These are phyloP conservation scores for Drosophila mojavensis DNA, from an alignment of 1,140 invertebrate species.

Conservation along the genomic window DNA sequence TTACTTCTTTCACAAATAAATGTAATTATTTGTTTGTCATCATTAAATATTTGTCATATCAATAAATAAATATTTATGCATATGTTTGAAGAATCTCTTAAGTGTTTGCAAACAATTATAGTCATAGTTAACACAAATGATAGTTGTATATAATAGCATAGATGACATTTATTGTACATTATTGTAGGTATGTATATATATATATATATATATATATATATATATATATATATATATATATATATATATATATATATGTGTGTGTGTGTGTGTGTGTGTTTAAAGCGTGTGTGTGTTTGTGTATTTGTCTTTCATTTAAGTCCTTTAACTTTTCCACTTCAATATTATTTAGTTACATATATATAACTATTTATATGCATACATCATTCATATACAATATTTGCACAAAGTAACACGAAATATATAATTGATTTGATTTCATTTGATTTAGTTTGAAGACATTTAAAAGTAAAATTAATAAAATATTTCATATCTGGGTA, in stretches of 20 bases:
- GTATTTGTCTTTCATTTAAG: not conserved
- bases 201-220: constrained; percentile 7
- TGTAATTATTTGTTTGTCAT: constrained; percentile 34
- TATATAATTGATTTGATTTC: constrained; percentile 59
- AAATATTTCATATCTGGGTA: constrained; percentile 33
- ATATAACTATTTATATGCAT: constrained; percentile 28
- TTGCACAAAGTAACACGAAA: constrained; percentile 63
- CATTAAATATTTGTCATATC: constrained; percentile 42
- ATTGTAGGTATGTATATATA: constrained; percentile 9
- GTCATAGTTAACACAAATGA: constrained; percentile 78
- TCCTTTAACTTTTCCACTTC: constrained; percentile 1
- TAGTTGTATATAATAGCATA: constrained; percentile 46
- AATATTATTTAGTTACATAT: constrained; percentile 10
- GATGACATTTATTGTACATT: constrained; percentile 52
- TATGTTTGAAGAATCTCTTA: constrained; percentile 57
- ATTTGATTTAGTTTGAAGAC: constrained; percentile 52
- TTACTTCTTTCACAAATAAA: constrained; percentile 43
- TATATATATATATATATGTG: constrained; percentile 1
- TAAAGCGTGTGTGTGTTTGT: constrained; percentile 1
- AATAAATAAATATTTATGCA: constrained; percentile 58
- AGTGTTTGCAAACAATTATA: constrained; percentile 75
- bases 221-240: constrained; percentile 2
- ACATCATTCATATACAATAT: constrained; percentile 34
- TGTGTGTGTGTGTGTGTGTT: constrained; percentile 1
- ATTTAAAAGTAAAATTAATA: constrained; percentile 62